Base-by-base conservation (phyloP, 2,113 vertebrate species). In the Mirounga angustirostris region DNA sequence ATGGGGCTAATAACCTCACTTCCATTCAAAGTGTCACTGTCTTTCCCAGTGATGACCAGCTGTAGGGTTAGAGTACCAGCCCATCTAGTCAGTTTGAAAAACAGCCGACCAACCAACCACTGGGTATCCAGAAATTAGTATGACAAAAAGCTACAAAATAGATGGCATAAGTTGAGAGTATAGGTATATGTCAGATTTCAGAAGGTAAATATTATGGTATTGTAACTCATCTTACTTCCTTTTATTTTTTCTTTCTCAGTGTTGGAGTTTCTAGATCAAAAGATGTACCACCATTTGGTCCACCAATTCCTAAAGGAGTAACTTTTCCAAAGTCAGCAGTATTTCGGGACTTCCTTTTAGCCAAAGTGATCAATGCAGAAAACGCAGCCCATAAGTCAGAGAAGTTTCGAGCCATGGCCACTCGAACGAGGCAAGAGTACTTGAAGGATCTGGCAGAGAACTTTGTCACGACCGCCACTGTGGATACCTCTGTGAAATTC, bases 331-430 rank as follows among this genome's bases (percentile, higher is more conserved):
- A 99, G 97, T 99, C 99, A 0, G 99, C 99, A 0, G 99, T 99
- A 91, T 99, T 99, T 98, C 99, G 99, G 99, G 99, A 99, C 99
- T 99, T 99, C 98, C 99, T 99, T 52, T 99, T 99, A 87, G 99
- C 99, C 95, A 99, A 99, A 99, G 99, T 99, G 80, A 99, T 99
- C 98, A 99, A 99, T 13, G 99, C 99, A 65, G 99, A 99, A 98
- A 99, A 99, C 15, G 99, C 99, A 0, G 99, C 99, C 5, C 99
- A 99, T 98, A 99, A 99, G 24, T 99, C 99, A 0, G 99, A 99
- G 98, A 99, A 99, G 98, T 99, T 99, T 97, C 98, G 99, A 36
- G 99, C 99, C 40, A 99, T 99, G 99, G 99, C 99, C 69, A 99
- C 99, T 4, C 99, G 99, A 78, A 99, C 99, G 0, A 99, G 99